Conservation (phyloP, 2,888 invertebrate species). For the Cheilosia vernalis region DNA sequence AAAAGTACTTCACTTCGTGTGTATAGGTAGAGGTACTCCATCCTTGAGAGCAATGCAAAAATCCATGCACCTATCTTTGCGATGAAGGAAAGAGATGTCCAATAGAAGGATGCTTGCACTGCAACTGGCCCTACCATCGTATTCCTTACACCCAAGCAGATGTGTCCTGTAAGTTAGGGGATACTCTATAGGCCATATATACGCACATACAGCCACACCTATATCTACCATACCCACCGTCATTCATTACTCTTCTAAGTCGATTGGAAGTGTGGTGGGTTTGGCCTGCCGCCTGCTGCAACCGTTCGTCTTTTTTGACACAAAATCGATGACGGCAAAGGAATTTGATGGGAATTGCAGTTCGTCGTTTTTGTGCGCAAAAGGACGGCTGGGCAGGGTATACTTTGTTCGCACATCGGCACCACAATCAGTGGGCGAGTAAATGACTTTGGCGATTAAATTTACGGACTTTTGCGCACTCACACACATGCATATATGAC, state of each 20-base stretch:
- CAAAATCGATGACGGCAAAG: slow-evolving; percentile 69
- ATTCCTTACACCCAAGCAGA: slow-evolving; percentile 31
- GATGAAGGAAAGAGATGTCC: slow-evolving; percentile 44
- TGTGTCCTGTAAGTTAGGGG: slow-evolving; percentile 50
- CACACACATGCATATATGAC: slow-evolving; percentile 6
- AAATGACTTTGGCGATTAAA: slow-evolving; percentile 73
- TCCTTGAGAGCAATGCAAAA: slow-evolving; percentile 58
- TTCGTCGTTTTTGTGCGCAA: slow-evolving; percentile 44
- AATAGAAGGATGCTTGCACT: slow-evolving; percentile 50
- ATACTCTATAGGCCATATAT: slow-evolving; percentile 30
- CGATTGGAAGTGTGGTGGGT: slow-evolving; percentile 64
- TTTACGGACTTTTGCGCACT: slow-evolving; percentile 58
- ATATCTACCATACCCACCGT: slow-evolving; percentile 7
- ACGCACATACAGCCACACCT: neutral
- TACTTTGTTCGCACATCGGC: slow-evolving; percentile 64
- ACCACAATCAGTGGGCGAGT: slow-evolving; percentile 67
- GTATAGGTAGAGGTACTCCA: neutral
- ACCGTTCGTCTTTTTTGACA: slow-evolving; percentile 74
- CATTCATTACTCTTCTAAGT: slow-evolving; percentile 74
- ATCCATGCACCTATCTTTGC: slow-evolving; percentile 50
- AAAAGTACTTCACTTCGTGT: slow-evolving; percentile 39
- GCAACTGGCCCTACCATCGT: slow-evolving; percentile 57
- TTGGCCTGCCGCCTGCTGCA: slow-evolving; percentile 59
- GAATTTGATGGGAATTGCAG: slow-evolving; percentile 64
- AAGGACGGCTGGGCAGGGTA: slow-evolving; percentile 2